Evolutionary conservation across 2,113 vertebrate species (phyloP), one percentile per base, ranked within the genome.

Genomic region (Elaphurus davidianus): DNA sequence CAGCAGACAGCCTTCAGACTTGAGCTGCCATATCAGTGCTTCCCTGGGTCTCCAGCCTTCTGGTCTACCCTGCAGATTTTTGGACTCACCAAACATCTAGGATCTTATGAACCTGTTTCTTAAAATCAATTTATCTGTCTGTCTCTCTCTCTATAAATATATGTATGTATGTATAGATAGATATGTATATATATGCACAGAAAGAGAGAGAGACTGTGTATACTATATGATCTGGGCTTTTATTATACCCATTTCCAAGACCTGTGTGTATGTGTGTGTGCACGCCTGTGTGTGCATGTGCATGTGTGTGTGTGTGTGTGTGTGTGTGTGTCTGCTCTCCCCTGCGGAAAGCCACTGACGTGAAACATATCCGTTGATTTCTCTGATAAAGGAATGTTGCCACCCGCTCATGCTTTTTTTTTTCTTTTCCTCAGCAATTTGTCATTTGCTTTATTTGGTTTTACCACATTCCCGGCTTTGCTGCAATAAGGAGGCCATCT

Each of bases 291-390:
- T 33, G 78, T 50, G 43, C 47, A 45, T 79, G 28, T 17, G 43
- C 0, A 13, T 21, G 52, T 15, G 15, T 3, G 1, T 0, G 5
- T 36, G 67, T 40, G n/a, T 9, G 21, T 27, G 1, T 4, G 33
- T 4, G 8, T 7, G 62, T 64, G 62, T 64, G 33, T 71, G 4
- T 67, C 33, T 36, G 67, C 40, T 78, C 14, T 90, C 6, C 30
- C 2, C 2, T 7, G 11, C 30, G 30, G 43, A 71, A 7, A 14
- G 14, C 4, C 30, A 1, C 30, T 36, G 27, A 43, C 14, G 19
- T 1, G 16, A 36, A 8, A 30, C 21, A 5, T 1, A 2, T 28
- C 50, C 23, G 2, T 1, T 33, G 59, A 81, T 62, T 47, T 81
- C 89, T 74, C 79, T 92, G 28, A 60, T 76, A 40, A 88, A 47